Base-by-base conservation (phyloP, 2,888 invertebrate species). In the Cremastinae sp. region DNA sequence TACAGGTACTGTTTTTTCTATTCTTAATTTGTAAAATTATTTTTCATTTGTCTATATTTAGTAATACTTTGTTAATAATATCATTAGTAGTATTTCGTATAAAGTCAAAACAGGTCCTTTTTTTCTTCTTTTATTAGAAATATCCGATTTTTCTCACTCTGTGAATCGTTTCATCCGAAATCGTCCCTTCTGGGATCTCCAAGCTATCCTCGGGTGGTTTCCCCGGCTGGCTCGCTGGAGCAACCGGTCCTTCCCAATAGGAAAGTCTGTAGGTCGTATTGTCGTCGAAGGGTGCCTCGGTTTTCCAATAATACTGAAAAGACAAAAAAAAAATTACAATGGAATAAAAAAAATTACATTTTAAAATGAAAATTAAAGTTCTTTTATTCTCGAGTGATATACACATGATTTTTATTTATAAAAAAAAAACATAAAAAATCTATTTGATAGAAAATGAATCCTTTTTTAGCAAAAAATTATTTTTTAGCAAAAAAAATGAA, bases 191-290 rank as follows among this genome's bases (percentile, higher is more conserved):
- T 0, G 90, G 90, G 1, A 91, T 85, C 35, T 89, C 89, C 9
- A 92, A 78, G 74, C 89, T 88, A 76, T 90, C 85, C 62, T 84
- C 80, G 0, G 91, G 92, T 12, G 81, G 78, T 65, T 47, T 9
- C 35, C 91, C 80, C 5, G 89, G 86, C 1, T 83, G 83, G 0
- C 61, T 69, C 1, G 47, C 14, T 1, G 59, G 74, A 0, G 22
- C 1, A 0, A 41, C 9, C 1, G 71, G 43, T 20, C 79, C 79
- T 7, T 84, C 83, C 88, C 87, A 89, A 65, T 84, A 89, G 0
- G 89, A 89, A 1, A 87, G 79, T 70, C 81, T 83, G 82, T 94
- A 93, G 0, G 93, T 90, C 0, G 94, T 94, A 9, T 92, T 91
- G 73, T 91, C 91, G 74, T 94, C 92, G 89, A 92, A 89, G 20